Evolutionary conservation across 2,888 invertebrate genomes (phyloP).

Genomic region (Syrista parreyssii): DNA sequence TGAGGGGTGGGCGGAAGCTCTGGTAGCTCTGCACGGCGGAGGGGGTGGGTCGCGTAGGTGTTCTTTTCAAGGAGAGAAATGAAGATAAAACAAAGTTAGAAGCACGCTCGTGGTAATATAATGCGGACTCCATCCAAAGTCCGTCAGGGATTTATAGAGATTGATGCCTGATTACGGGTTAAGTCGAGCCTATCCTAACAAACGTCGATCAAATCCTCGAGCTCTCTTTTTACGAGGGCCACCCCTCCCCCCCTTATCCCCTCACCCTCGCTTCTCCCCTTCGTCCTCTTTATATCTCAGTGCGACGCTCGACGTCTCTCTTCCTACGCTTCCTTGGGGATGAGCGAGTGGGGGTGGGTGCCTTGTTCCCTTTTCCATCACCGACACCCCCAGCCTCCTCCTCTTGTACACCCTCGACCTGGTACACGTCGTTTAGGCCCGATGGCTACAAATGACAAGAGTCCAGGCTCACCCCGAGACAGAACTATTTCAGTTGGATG

Average conservation of each 20-base stretch:
- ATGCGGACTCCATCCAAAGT: slow-evolving; percentile 8
- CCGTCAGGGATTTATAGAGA: slow-evolving; percentile 16
- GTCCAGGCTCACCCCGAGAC: slow-evolving; percentile 2
- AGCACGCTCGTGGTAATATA: slow-evolving; percentile 1
- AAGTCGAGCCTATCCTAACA: slow-evolving; percentile 15
- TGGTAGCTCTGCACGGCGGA: neutral
- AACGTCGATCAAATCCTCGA: slow-evolving; percentile 16
- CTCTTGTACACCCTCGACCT: neutral
- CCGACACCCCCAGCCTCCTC: neutral
- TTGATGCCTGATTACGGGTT: slow-evolving; percentile 13
- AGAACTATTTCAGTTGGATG: neutral
- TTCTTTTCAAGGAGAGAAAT: slow-evolving; percentile 4
- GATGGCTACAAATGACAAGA: slow-evolving; percentile 14
- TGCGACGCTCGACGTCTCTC: neutral
- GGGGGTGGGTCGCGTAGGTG: neutral
- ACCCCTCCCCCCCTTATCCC: neutral
- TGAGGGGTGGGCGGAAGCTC: slow-evolving; percentile 9
- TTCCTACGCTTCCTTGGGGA: neutral
- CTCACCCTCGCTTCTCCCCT: too few species aligned
- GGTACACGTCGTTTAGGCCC: neutral
- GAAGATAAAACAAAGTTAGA: slow-evolving; percentile 15
- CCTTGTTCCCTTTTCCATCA: neutral
- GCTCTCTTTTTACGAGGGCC: slow-evolving; percentile 8
- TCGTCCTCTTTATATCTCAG: neutral
- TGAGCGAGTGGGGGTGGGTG: too few species aligned